Evolutionary conservation across 2,888 invertebrate genomes (phyloP), one percentile per base, ranked within the genome.

Genomic region (Scaptomyza reducta): DNA sequence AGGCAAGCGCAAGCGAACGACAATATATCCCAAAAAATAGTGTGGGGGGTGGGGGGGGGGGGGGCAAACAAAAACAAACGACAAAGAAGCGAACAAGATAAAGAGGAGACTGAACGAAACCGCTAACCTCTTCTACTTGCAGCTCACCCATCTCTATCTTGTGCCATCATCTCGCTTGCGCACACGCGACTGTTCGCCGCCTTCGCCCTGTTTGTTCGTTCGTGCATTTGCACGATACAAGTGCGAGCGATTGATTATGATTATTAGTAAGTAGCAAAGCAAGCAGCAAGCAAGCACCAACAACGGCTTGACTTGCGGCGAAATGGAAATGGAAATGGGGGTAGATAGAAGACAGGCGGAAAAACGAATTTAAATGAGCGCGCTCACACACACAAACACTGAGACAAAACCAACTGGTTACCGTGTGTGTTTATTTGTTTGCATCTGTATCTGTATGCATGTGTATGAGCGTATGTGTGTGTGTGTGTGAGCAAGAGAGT

Each of bases 211-310:
- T 18, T 53, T 62, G 61, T 41, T 62, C 61, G 35, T 57, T 70
- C 74, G 75, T 65, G 69, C 79, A 78, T 78, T 86, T 76, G 64
- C 80, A 70, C 70, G 81, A 84, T 76, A 84, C 87, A 87, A 84
- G 84, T 87, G 84, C 85, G 82, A 79, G 77, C 84, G 85, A 84
- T 84, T 84, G 84, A 87, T 84, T 84, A 87, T 84, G 87, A 83
- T 84, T 83, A 86, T 83, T 83, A 84, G 87, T 77, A 77, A 74
- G 77, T 87, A 77, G 80, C 78, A 77, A 77, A 77, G 51, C 50
- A 54, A 31, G n/a, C 54, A 66, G 61, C 61, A 60, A 56, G 53
- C 66, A 69, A 56, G 46, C 42, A 60, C 42, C 62, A 58, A 45
- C 53, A 49, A 42, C 55, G 66, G 57, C 72, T 66, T 68, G 79